Percentiles rank a stretch among this genome's conserved stretches.
phyloP scores from a whole-genome alignment of 2,113 vertebrate genomes.

The Guaruba guarouba region DNA sequence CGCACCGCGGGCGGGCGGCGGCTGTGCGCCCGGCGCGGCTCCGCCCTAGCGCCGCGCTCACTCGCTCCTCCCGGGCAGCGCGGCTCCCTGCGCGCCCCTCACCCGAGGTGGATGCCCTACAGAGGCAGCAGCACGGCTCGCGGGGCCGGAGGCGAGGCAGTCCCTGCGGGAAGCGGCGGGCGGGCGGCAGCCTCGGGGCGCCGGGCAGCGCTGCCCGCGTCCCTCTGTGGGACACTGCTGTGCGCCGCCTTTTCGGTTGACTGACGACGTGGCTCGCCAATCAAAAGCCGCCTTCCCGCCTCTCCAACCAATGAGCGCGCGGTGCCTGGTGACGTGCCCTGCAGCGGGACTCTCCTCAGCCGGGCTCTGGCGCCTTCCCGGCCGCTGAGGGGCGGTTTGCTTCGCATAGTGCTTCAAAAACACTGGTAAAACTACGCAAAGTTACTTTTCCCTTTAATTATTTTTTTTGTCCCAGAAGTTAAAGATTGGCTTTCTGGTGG shows the following conservation, averaged over 20 bases:
- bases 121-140: not conserved
- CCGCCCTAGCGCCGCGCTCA: not conserved
- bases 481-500: not conserved
- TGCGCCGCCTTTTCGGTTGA: accelerated
- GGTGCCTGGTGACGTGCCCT: not conserved
- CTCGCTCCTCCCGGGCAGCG: no score
- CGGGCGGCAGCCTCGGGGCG: accelerated
- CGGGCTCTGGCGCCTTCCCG: accelerated
- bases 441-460: no score
- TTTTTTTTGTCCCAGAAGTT: not conserved
- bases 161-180: accelerated
- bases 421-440: not conserved
- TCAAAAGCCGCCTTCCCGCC: not conserved
- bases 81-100: no score
- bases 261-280: not conserved
- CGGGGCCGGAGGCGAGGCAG: not conserved
- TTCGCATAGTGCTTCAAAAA: accelerated
- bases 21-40: not conserved
- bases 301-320: not conserved
- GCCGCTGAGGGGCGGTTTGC: not conserved
- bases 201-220: not conserved
- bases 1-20: not conserved
- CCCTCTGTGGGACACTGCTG: not conserved
- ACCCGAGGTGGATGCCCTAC: not conserved
- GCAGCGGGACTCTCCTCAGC: accelerated